phyloP scores from a whole-genome alignment of 1,140 invertebrate genomes.

The Lepidurus packardi region DNA sequence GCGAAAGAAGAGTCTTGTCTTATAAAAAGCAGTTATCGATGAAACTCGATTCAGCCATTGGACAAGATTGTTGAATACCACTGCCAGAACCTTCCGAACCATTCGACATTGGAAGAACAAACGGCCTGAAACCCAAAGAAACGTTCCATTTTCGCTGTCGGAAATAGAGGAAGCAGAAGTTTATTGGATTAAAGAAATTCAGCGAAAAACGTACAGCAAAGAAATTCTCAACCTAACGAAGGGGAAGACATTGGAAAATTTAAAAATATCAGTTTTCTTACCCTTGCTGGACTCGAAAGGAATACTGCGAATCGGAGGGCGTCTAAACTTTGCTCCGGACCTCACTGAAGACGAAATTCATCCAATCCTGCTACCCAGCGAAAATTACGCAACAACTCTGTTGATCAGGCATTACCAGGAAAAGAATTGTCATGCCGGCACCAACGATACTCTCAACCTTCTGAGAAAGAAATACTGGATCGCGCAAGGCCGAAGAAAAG shows the following conservation, averaged over 20 bases:
- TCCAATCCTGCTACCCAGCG: constrained; percentile 22
- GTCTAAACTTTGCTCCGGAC: background rate
- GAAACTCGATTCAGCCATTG: background rate
- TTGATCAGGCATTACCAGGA: background rate
- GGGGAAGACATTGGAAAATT: background rate
- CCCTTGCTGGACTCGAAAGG: background rate
- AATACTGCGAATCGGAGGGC: background rate
- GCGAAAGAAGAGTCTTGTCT: background rate
- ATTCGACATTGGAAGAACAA: background rate
- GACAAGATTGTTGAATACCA: background rate
- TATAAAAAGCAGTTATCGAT: background rate
- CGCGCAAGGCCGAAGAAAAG: background rate
- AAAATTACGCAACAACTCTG: background rate
- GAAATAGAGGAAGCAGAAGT: background rate
- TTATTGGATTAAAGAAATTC: background rate
- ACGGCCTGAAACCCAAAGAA: background rate
- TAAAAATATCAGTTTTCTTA: background rate
- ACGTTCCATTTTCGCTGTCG: background rate
- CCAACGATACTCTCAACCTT: too few relatives aligned
- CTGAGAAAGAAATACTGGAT: constrained; percentile 25
- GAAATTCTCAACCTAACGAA: background rate
- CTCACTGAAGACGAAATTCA: background rate
- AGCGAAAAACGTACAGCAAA: background rate
- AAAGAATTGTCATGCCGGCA: background rate
- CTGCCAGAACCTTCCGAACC: background rate